Base-by-base conservation (phyloP, 2,888 invertebrate species). In the Hirtodrosophila histrioides region DNA sequence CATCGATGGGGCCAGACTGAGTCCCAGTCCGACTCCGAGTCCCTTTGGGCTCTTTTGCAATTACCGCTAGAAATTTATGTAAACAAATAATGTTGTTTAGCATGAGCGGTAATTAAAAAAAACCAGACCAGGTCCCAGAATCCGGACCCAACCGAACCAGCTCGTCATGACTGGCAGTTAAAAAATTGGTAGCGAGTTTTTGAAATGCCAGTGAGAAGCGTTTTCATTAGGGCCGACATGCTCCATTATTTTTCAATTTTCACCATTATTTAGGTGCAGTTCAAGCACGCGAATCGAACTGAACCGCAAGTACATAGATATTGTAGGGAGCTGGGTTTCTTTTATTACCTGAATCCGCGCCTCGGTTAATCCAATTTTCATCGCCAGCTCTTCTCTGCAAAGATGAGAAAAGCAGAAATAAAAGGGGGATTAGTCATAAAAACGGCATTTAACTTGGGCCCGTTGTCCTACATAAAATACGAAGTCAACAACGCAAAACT, bases 331-430 rank as follows among this genome's bases (percentile, higher is more conserved):
- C 11, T 44, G 49, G 17, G 54, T 23, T 44, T 49, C 6, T 27
- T 27, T 27, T 27, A 5, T 82, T 93, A 97, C 98, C 95, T 98
- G 98, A 92, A 98, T 97, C 91, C 98, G 94, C 61, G 97, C 97
- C 93, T 98, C 98, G 46, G 97, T 98, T 81, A 98, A 93, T 86
- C 97, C 97, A 88, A 98, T 97, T 93, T 97, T 97, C 96, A 97
- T 96, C 36, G 98, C 98, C 68, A 98, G 93, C 92, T 98, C 97
- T 92, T 98, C 97, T 92, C 98, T 97, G 95, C 62, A 96, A 91
- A 48, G 33, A 40, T 8, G 29, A 35, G 11, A 11, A 49, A 62
- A 40, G 62, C 50, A 62, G 48, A 65, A 7, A 53, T 46, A 6
- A 43, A 37, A 51, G 41, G 40, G 2, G 45, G 17, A 45, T 54